Base-by-base conservation (phyloP, 2,888 invertebrate genomes). In the Petrolisthes manimaculis region DNA sequence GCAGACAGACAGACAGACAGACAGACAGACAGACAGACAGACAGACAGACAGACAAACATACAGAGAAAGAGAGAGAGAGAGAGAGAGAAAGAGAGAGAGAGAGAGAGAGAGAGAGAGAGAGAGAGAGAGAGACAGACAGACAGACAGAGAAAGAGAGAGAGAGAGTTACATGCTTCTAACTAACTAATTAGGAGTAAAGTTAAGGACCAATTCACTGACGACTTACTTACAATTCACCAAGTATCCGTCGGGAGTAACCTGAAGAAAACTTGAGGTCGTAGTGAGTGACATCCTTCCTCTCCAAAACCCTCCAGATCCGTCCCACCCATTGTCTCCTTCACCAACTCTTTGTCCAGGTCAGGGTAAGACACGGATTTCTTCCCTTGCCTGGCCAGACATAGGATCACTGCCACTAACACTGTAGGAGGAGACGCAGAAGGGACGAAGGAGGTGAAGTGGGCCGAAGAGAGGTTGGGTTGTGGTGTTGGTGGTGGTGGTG, bases 211-310 rank as follows among this genome's bases (percentile, higher is more conserved):
- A 71, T 37, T 37, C 37, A 37, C 37, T 0, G n/a, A n/a, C 18
- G 5, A 8, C n/a, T 12, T 21, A 87, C 87, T 79, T 53, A 88
- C 87, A 83, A 12, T 67, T 55, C 5, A 83, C 80, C 4, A 88
- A 61, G 67, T 80, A 84, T 5, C 90, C 90, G 51, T 91, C 89
- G 1, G 88, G 88, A 51, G 88, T 91, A 54, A 91, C 90, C 21
- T 89, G 83, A 4, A 91, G 90, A 55, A 55, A 91, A 84, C 81
- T 90, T 90, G 77, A 90, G 87, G 75, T 90, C 87, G 37, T 86
- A 90, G 82, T 89, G 86, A 37, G 90, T 91, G 79, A 89, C 89
- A 69, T 91, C 90, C 84, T 91, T 91, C 83, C 83, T 91, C 90
- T 2, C 89, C 90, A 77, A 88, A 91, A 24, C 89, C 90, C 61